Base-by-base conservation (phyloP, 2,888 invertebrate genomes). In the Galeopsomyia nigrocyanea region DNA sequence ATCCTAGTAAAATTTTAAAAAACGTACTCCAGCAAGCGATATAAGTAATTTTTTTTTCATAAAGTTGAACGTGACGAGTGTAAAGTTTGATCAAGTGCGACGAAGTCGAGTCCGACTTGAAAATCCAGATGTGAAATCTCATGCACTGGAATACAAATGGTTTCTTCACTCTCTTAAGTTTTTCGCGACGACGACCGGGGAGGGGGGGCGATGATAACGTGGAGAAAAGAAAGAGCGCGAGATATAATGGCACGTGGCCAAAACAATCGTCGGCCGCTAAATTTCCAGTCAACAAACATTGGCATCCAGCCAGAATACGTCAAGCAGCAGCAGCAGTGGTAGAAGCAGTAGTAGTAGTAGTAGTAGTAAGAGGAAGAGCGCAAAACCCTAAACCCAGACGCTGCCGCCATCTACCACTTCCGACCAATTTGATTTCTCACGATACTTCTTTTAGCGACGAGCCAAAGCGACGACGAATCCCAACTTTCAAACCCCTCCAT, bases 211-310 rank as follows among this genome's bases (percentile, higher is more conserved):
- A 31, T 39, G 39, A 39, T 39, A 39, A 39, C 39, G 39, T 10
- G 10, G 3, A 49, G 49, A 60, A 55, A 55, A 53, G 13, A 21
- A 65, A 50, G 67, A 65, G 65, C 49, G 68, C 49, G 68, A 31
- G 75, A 79, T 79, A 83, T 82, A 83, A 84, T 83, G 84, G 84
- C 84, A 82, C 75, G 47, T 67, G 71, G 84, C 84, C 84, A 84
- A 84, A 83, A 84, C 83, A 84, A 84, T 84, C 81, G 83, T 79
- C 79, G 74, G 80, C 79, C 80, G 81, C 81, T 83, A 83, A 84
- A 84, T 83, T 84, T 83, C 83, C 82, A 84, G 84, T 84, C 84
- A 84, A 84, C 84, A 84, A 84, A 84, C 82, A 82, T 80, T 83
- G 84, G 84, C 81, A 61, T 60, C 10, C 19, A 51, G 83, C 84